phyloP scores from a whole-genome alignment of 2,113 vertebrate genomes.

The Felis catus region DNA sequence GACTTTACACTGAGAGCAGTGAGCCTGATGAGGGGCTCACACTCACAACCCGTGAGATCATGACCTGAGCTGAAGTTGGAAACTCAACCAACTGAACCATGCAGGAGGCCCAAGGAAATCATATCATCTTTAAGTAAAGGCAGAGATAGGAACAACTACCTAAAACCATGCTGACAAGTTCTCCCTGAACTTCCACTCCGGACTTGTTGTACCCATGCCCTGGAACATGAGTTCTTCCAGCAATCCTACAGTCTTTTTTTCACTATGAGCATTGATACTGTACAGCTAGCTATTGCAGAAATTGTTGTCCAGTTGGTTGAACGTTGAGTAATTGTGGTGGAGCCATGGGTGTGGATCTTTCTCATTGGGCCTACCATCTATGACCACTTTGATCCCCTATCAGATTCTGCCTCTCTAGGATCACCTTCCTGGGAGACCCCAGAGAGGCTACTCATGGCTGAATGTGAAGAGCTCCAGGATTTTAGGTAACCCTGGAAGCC shows the following conservation, averaged over 20 bases:
- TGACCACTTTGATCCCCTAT: not conserved
- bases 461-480: not conserved
- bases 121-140: not conserved
- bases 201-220: not conserved
- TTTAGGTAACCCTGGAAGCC: not conserved
- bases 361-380: not conserved
- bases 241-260: not conserved
- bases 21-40: too few relatives aligned
- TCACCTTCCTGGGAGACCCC: not conserved
- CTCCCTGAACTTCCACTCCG: not conserved
- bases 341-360: not conserved
- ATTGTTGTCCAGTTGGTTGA: too few relatives aligned
- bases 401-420: not conserved
- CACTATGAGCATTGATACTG: accelerated
- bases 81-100: too few relatives aligned
- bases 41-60: too few relatives aligned
- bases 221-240: not conserved
- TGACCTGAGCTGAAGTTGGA: too few relatives aligned
- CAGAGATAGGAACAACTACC: not conserved
- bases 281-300: not conserved
- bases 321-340: not conserved
- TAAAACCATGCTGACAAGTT: not conserved
- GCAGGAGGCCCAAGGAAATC: too few relatives aligned
- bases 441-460: not conserved
- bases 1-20: too few relatives aligned